Evolutionary conservation across 2,797 vertebrate genomes (phyloP).

Genomic region (Antrozous pallidus): DNA sequence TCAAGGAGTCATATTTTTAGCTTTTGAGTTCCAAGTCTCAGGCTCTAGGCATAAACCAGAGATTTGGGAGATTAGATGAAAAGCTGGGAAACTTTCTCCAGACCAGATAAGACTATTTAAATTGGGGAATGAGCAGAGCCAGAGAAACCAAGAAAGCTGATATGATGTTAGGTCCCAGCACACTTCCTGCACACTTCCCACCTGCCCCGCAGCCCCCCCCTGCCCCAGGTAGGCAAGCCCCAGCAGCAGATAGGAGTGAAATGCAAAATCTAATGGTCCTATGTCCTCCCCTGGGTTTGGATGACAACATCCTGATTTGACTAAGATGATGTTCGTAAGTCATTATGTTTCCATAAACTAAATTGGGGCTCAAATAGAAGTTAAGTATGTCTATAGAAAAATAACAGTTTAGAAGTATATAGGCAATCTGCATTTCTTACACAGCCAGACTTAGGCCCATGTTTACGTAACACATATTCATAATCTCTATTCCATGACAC

Average conservation of each 20-base stretch:
- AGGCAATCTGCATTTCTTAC: neutral
- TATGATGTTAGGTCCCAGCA: fast-evolving
- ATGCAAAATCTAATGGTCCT: neutral
- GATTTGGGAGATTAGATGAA: constrained; percentile 15
- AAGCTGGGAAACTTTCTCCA: constrained; percentile 14
- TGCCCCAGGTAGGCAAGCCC: fast-evolving
- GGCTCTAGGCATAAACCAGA: constrained; percentile 42
- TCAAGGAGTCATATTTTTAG: constrained; percentile 44
- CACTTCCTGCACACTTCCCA: neutral
- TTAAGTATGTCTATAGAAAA: neutral
- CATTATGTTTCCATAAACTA: neutral
- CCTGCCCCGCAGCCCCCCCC: neutral
- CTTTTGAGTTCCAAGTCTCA: constrained; percentile 26
- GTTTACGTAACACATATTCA: neutral
- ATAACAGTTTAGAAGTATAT: neutral
- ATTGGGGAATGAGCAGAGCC: neutral
- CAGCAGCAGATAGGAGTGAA: neutral
- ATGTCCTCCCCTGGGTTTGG: neutral
- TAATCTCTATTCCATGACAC: neutral
- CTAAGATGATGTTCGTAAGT: neutral
- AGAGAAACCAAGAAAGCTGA: neutral
- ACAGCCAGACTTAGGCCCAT: neutral
- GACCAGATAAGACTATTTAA: neutral
- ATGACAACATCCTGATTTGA: neutral
- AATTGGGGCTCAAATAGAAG: neutral